Conservation (phyloP, 2,113 vertebrate genomes). For the Callospermophilus lateralis region DNA sequence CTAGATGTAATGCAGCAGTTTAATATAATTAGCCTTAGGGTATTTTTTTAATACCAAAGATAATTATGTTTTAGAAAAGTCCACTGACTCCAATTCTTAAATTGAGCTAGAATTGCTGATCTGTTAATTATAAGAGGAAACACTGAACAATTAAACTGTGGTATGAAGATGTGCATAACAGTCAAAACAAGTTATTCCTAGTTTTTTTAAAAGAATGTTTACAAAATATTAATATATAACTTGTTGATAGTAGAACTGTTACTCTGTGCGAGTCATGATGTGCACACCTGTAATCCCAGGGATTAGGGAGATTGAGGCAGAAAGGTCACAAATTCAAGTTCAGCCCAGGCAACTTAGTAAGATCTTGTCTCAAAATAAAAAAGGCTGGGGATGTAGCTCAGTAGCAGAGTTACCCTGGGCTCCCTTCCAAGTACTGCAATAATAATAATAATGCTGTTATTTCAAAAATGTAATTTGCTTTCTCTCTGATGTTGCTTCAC, state of each 20-base stretch:
- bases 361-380: not conserved
- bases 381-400: not conserved
- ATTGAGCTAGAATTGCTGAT: slow-evolving; percentile 24
- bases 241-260: slow-evolving; percentile 32
- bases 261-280: not conserved
- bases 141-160: not conserved
- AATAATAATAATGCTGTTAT: not conserved
- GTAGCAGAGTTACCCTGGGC: not conserved
- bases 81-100: not conserved
- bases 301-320: not conserved
- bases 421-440: not conserved
- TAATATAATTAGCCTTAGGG: slow-evolving; percentile 26
- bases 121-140: not conserved
- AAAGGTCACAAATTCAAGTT: not conserved
- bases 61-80: slow-evolving; percentile 30
- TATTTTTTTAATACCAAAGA: not conserved
- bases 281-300: not conserved
- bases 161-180: not conserved
- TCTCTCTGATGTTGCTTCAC: not conserved
- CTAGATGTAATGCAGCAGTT: not conserved
- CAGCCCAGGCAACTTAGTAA: not conserved
- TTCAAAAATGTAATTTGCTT: slow-evolving; percentile 29
- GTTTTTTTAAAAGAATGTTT: not conserved
- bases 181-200: not conserved
- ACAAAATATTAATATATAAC: slow-evolving; percentile 6